Evolutionary conservation across 2,797 vertebrate genomes (phyloP).

Genomic region (Argya squamiceps): DNA sequence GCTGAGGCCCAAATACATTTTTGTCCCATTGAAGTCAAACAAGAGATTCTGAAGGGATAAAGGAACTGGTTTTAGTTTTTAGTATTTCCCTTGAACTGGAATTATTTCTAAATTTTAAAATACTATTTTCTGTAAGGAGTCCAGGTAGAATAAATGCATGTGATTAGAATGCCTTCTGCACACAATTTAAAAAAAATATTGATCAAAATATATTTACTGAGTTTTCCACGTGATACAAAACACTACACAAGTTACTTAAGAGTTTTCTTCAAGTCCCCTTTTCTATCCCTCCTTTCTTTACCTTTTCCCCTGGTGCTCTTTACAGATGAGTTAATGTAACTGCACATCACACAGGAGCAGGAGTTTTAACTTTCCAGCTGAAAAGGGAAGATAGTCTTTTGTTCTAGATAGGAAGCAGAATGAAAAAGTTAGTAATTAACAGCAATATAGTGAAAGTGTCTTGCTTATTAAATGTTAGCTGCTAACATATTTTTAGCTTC

Average conservation of each 20-base stretch:
- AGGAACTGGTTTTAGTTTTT: constrained; percentile 17
- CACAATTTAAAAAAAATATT: neutral
- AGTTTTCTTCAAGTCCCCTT: neutral
- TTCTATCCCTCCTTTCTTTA: neutral
- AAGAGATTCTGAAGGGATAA: constrained; percentile 25
- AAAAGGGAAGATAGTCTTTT: neutral
- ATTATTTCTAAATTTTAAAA: constrained; percentile 55
- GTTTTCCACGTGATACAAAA: neutral
- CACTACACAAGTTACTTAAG: neutral
- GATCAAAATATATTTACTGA: constrained; percentile 11
- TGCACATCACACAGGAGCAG: neutral
- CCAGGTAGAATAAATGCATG: constrained; percentile 12
- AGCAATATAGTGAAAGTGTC: neutral
- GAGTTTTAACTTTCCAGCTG: neutral
- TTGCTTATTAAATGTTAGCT: neutral
- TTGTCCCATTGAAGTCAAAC: constrained; percentile 45
- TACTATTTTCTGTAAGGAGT: constrained; percentile 25
- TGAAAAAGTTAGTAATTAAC: neutral
- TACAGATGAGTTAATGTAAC: neutral
- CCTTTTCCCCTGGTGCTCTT: neutral
- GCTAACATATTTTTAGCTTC: neutral
- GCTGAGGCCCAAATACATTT: neutral
- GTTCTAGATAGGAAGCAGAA: neutral
- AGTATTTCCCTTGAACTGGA: constrained; percentile 33
- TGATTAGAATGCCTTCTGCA: neutral